Percentiles rank a stretch among this genome's conserved stretches.
phyloP scores from a whole-genome alignment of 2,113 vertebrate genomes.

The Zosterops hypoxanthus region DNA sequence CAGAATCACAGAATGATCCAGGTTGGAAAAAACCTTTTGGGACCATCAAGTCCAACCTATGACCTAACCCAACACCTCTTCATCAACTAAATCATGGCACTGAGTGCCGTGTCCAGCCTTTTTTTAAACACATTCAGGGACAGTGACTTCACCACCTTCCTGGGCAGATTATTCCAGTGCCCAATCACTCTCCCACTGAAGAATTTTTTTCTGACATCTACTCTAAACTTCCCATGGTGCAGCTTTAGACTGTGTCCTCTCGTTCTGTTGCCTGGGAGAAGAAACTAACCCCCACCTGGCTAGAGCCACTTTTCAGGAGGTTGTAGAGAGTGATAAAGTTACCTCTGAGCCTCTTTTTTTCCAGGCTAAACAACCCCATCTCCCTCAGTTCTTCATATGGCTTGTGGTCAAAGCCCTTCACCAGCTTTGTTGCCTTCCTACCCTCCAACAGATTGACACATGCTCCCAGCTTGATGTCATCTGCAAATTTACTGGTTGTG shows the following conservation, averaged over 20 bases:
- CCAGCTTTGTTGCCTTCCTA: too few relatives aligned
- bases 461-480: background rate
- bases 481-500: background rate
- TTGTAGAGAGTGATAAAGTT: background rate
- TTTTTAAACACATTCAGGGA: background rate
- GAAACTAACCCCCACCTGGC: background rate
- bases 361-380: too few relatives aligned
- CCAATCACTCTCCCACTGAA: background rate
- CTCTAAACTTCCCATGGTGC: background rate
- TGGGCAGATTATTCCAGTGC: accelerated
- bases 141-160: accelerated
- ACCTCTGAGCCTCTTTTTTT: background rate
- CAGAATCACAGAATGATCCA: background rate
- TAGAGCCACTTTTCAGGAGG: too few relatives aligned
- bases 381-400: background rate
- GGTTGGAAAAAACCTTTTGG: background rate
- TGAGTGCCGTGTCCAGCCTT: too few relatives aligned
- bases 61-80: background rate
- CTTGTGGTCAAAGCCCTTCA: background rate
- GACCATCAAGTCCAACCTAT: too few relatives aligned
- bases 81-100: background rate
- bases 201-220: background rate
- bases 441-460: background rate
- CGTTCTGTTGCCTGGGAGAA: accelerated
- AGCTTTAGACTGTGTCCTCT: background rate